Base-by-base conservation (phyloP, 2,888 invertebrate genomes). In the Pyralis farinalis region DNA sequence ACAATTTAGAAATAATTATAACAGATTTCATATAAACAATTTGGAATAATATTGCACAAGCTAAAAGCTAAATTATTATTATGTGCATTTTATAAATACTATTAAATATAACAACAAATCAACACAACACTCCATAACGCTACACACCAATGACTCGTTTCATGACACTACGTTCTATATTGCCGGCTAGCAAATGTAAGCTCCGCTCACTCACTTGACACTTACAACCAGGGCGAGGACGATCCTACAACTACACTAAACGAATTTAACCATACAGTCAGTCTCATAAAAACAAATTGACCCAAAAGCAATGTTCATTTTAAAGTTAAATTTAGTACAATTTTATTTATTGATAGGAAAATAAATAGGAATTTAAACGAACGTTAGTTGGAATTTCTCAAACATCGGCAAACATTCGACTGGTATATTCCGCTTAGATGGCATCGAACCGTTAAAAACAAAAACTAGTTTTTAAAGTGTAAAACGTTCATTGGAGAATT, bases 21-120 rank as follows among this genome's bases (percentile, higher is more conserved):
- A 84, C 79, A 82, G 64, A 77, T 78, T 68, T 65, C 62, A 68
- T 75, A 81, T 73, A 82, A 82, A 84, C 71, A 86, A 85, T 86
- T 86, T 87, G 86, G 86, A 86, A 85, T 85, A 82, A 75, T 83
- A 83, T 85, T 83, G 84, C 87, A 87, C 87, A 74, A 86, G 85
- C 82, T 84, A 76, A 73, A 78, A 82, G 85, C 80, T 81, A 85
- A 83, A 79, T 72, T 56, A 77, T 59, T 48, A 55, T 68, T 56
- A 71, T 74, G 85, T 86, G 87, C 84, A 80, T 71, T 71, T 63
- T 61, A 69, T 71, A 77, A 76, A 78, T 73, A 77, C 70, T 78
- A 79, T 71, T 51, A 77, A 71, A 83, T 77, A 78, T 78, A 82
- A 74, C 70, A 87, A 86, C 84, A 86, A 85, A 86, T 76, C 84